Evolutionary conservation across 2,888 invertebrate genomes (phyloP).

Genomic region (Molanna angustata): DNA sequence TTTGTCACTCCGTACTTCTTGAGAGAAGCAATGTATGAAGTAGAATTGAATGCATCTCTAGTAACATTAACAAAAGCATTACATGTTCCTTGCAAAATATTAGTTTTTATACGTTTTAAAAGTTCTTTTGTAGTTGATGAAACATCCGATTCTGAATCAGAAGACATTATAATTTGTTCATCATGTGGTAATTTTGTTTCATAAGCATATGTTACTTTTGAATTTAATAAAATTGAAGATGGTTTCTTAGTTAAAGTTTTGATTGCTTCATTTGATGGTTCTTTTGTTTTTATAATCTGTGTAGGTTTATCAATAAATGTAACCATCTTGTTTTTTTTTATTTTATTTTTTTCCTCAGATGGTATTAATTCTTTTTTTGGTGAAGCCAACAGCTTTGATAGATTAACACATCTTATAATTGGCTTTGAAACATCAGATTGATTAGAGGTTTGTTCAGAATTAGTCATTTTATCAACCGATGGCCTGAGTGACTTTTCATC

Average conservation of each 20-base stretch:
- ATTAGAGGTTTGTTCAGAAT: constrained; percentile 10
- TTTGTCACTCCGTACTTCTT: constrained; percentile 7
- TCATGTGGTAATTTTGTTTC: background rate
- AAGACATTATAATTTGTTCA: background rate
- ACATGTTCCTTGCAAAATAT: constrained; percentile 9
- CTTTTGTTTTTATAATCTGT: constrained; percentile 5
- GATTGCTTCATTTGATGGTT: background rate
- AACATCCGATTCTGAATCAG: constrained; percentile 15
- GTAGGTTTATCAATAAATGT: constrained; percentile 16
- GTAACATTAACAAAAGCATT: constrained; percentile 2
- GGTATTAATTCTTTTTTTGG: background rate
- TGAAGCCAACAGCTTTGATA: constrained; percentile 13
- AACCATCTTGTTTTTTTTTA: constrained; percentile 14
- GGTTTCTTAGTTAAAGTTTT: background rate
- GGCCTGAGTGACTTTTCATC: no score
- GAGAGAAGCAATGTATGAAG: background rate
- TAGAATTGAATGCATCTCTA: background rate
- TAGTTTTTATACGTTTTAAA: constrained; percentile 12
- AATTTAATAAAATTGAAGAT: constrained; percentile 14
- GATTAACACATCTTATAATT: constrained; percentile 17
- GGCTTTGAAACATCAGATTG: constrained; percentile 6
- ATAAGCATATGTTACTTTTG: background rate
- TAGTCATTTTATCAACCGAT: no score
- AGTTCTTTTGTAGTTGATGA: constrained; percentile 6
- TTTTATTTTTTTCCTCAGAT: no score